A percentile compares a stretch with the other conserved stretches of the same genome.
These are phyloP conservation scores for Drosophila kambysellisi DNA, from an alignment of 2,888 invertebrate genomes.

Conservation along the genomic window DNA sequence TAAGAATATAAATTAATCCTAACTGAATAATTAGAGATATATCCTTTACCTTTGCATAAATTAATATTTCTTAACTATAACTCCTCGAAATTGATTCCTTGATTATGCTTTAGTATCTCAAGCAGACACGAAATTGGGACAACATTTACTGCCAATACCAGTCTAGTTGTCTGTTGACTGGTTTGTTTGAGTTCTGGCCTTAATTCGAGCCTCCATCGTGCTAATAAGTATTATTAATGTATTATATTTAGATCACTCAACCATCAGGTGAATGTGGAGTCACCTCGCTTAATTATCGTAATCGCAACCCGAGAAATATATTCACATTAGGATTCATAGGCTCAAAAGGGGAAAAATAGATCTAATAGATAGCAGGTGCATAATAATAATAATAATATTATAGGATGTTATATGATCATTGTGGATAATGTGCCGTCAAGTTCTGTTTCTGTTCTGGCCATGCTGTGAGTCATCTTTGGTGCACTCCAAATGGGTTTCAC, in stretches of 20 bases:
- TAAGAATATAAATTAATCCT: background rate
- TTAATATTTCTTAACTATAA: background rate
- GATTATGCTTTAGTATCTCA: background rate
- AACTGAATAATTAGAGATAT: background rate
- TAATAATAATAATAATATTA: background rate
- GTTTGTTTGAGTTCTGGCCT: background rate
- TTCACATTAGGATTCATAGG: background rate
- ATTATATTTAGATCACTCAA: background rate
- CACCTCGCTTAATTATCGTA: background rate
- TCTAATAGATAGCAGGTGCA: background rate
- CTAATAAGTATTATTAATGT: background rate
- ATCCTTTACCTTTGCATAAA: background rate
- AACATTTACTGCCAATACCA: background rate
- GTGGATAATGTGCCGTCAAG: background rate
- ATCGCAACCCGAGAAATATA: background rate
- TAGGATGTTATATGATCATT: background rate
- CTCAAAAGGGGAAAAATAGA: background rate
- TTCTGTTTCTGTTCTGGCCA: constrained; percentile 28
- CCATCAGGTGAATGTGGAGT: background rate
- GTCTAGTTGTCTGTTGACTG: background rate
- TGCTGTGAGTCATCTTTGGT: constrained; percentile 32
- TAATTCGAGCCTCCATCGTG: background rate
- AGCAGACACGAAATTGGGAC: background rate
- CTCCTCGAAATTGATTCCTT: background rate
- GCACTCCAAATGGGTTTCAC: constrained; percentile 37